phyloP scores from a whole-genome alignment of 2,113 vertebrate genomes.

The Pomatostomus ruficeps region DNA sequence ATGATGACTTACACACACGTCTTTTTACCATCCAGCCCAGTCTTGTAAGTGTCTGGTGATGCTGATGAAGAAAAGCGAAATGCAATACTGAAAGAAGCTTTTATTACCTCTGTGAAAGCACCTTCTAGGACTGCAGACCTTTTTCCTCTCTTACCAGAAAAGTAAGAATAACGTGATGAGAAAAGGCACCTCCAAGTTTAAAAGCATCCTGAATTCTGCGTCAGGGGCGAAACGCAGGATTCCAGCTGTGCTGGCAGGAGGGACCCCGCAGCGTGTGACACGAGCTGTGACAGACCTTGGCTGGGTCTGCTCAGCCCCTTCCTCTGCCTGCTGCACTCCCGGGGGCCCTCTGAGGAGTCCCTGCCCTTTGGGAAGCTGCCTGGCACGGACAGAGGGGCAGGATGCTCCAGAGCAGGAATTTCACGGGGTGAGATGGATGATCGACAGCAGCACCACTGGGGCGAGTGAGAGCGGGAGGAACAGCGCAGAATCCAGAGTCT shows the following conservation, averaged over 20 bases:
- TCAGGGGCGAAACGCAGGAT: accelerated
- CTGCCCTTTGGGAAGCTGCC: not conserved
- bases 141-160: not conserved
- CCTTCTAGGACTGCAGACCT: not conserved
- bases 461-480: not conserved
- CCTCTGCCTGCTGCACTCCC: not conserved
- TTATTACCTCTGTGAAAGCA: not conserved
- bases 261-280: not conserved
- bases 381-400: not conserved
- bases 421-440: not conserved
- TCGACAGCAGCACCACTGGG: not conserved
- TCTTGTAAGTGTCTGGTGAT: not conserved
- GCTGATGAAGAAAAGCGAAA: not conserved
- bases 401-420: slow-evolving; percentile 22
- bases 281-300: slow-evolving; percentile 17
- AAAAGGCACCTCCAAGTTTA: not conserved
- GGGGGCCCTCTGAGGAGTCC: not conserved
- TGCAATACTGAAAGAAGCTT: not conserved
- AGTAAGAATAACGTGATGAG: not conserved
- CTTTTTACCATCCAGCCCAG: not conserved
- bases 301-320: slow-evolving; percentile 20
- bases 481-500: not conserved
- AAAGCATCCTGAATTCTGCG: not conserved
- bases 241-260: not conserved
- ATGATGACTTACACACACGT: not conserved